Base-by-base conservation (phyloP, 2,888 invertebrate genomes). In the Drosophila eohydei region DNA sequence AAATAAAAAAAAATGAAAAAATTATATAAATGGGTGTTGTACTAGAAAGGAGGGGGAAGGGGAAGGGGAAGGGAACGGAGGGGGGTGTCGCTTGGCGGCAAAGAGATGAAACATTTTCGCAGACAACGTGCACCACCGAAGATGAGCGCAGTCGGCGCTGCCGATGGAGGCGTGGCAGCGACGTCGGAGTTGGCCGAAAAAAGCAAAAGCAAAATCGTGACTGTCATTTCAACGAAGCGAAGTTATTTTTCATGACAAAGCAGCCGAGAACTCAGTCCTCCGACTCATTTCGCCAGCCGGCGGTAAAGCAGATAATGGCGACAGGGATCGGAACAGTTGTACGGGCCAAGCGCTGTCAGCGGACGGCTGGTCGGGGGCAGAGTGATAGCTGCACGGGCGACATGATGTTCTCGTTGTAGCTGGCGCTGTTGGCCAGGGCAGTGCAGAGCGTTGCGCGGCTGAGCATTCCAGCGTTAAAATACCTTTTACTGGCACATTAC, bases 401-500 rank as follows among this genome's bases (percentile, higher is more conserved):
- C 69, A 65, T 56, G 58, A 50, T 66, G 56, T 67, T 52, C 57
- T 56, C 41, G 41, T 30, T 30, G 68, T 34, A 36, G 30, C 16
- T 16, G 44, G 28, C 6, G n/a, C n/a, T 1, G 21, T 5, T 7
- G 26, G 12, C 4, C n/a, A 9, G 11, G 26, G 32, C 30, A 11
- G 38, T 16, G 34, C 34, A 9, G 50, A 28, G 34, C 21, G 41
- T 6, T 14, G 14, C 32, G 43, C 16, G 28, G 26, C 65, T 59
- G 68, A 66, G 80, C 73, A 84, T 85, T 71, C 76, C 83, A 89
- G 77, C 86, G 86, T 85, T 88, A 88, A 84, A 84, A 84, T 84
- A 84, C 86, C 90, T 89, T 84, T 84, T 88, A 84, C 88, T 88
- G 77, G 77, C 86, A 82, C 90, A 89, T 89, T 89, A 84, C 83